Evolutionary conservation across 2,113 vertebrate genomes (phyloP).

Genomic region (Azemiops feae): DNA sequence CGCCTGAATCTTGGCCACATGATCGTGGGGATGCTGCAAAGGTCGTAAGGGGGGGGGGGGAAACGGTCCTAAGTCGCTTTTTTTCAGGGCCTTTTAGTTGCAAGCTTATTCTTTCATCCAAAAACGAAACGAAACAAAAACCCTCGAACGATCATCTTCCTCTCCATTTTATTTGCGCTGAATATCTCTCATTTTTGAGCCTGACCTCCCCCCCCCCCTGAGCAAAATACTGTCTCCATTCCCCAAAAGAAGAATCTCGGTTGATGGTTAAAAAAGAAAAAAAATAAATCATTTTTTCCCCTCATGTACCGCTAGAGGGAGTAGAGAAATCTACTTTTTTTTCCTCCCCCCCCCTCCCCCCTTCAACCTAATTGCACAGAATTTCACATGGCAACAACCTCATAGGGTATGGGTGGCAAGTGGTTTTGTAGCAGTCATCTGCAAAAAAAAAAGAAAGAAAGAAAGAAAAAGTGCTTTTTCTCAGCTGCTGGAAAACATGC

Average conservation of each 20-base stretch:
- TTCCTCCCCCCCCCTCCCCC: too few relatives aligned
- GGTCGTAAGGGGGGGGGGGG: too few relatives aligned
- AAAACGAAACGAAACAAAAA: neutral
- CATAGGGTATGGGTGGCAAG: neutral
- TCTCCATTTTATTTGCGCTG: neutral
- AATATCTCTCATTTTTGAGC: neutral
- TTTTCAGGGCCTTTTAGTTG: too few relatives aligned
- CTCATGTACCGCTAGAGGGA: slow-evolving; percentile 6
- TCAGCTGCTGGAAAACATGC: neutral
- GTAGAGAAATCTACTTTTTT: neutral
- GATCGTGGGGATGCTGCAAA: too few relatives aligned
- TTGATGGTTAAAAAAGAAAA: neutral
- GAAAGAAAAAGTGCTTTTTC: neutral
- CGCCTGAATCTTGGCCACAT: too few relatives aligned
- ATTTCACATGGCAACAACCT: neutral
- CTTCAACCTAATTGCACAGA: neutral
- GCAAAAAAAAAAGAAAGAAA: neutral
- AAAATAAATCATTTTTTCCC: neutral
- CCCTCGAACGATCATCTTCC: neutral
- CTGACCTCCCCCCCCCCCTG: too few relatives aligned
- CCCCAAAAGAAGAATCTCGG: neutral
- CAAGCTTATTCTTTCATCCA: neutral
- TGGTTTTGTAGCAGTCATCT: neutral
- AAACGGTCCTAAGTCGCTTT: too few relatives aligned
- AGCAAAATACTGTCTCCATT: neutral